A percentile compares a stretch with the other conserved stretches of the same genome.
phyloP scores from a whole-genome alignment of 2,113 vertebrate species.

The Laticauda colubrina region DNA sequence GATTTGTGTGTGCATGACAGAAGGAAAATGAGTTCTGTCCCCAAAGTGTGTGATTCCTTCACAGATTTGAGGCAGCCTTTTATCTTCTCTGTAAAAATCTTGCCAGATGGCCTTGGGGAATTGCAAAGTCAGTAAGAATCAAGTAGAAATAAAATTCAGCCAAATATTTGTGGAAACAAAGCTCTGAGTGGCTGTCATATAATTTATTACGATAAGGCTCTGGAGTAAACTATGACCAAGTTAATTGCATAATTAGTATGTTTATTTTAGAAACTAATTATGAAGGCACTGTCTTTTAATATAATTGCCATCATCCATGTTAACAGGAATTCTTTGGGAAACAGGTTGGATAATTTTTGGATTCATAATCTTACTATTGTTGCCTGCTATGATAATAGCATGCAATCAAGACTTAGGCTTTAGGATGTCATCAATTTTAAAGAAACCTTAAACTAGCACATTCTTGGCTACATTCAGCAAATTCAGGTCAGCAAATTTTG shows the following conservation, averaged over 20 bases:
- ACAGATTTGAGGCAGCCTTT: conserved; percentile 42
- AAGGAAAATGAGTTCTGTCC: conserved; percentile 29
- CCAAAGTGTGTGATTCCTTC: neutral
- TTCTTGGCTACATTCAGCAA: conserved; percentile 7
- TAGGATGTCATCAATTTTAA: conserved; percentile 26
- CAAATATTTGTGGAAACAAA: conserved; percentile 40
- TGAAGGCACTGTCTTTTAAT: neutral
- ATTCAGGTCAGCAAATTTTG: neutral
- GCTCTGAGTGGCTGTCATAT: conserved; percentile 1
- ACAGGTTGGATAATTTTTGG: neutral
- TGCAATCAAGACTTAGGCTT: conserved; percentile 16
- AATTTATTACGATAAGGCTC: conserved; percentile 23
- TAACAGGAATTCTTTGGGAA: conserved; percentile 20
- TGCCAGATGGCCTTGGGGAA: conserved; percentile 19
- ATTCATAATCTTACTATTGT: conserved; percentile 26
- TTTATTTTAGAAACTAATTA: conserved; percentile 19
- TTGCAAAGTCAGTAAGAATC: conserved; percentile 37
- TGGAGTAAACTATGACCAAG: conserved; percentile 14
- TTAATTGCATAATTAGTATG: conserved; percentile 22
- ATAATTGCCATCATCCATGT: neutral
- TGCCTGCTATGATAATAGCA: neutral
- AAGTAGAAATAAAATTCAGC: conserved; percentile 30
- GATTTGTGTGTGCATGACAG: conserved; percentile 12
- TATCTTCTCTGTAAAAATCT: neutral
- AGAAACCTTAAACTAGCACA: neutral